Conservation (phyloP, 2,888 invertebrate genomes). For the Aspidiotus destructor region DNA sequence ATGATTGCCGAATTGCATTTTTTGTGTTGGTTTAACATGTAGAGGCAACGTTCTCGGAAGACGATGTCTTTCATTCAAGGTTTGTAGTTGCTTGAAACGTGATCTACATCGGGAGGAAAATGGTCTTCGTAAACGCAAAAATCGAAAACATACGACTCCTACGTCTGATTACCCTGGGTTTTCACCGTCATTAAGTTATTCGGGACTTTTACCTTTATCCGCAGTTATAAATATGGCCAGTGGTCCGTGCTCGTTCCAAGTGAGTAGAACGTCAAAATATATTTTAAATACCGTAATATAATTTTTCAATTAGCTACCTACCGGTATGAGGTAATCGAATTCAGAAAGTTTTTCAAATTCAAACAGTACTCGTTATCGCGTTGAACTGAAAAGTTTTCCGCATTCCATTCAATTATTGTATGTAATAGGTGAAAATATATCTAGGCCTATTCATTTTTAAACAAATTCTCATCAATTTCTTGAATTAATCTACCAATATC, state of each 20-base stretch:
- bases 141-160: background rate
- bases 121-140: slow-evolving; percentile 25
- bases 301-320: too few relatives aligned
- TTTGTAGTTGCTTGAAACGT: slow-evolving; percentile 67
- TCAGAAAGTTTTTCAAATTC: too few relatives aligned
- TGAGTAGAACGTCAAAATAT: background rate
- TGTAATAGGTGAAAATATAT: too few relatives aligned
- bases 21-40: slow-evolving; percentile 32
- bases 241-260: background rate
- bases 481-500: too few relatives aligned
- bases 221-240: background rate
- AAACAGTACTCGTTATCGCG: too few relatives aligned
- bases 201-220: background rate
- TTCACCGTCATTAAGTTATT: background rate
- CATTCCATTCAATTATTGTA: too few relatives aligned
- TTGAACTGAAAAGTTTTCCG: too few relatives aligned
- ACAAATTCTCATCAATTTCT: too few relatives aligned
- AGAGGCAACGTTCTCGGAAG: slow-evolving; percentile 56
- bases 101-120: slow-evolving; percentile 58
- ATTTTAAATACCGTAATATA: too few relatives aligned
- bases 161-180: background rate
- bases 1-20: slow-evolving; percentile 3
- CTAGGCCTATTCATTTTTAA: too few relatives aligned
- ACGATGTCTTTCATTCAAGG: slow-evolving; percentile 55
- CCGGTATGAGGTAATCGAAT: too few relatives aligned